Conservation (phyloP, 1,140 invertebrate genomes). For the Trissolcus basalis region DNA sequence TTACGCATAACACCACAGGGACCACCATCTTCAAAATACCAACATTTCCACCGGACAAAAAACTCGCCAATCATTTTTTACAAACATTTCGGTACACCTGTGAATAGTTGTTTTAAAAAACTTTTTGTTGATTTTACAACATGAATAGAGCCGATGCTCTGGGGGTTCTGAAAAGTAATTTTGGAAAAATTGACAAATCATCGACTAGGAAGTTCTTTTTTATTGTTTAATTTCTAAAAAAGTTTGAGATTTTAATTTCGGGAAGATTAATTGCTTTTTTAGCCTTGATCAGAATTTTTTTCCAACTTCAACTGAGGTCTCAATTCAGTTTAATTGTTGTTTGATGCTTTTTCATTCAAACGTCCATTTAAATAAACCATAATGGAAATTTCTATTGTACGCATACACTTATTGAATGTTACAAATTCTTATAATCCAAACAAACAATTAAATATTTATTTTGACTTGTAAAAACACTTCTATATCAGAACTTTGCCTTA, state of each 20-base stretch:
- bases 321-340: too few relatives aligned
- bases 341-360: too few relatives aligned
- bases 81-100: constrained; percentile 10
- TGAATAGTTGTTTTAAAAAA: constrained; percentile 5
- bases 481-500: background rate
- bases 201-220: background rate
- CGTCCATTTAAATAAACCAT: too few relatives aligned
- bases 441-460: too few relatives aligned
- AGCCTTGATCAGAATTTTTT: too few relatives aligned
- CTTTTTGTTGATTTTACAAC: background rate
- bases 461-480: background rate
- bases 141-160: background rate
- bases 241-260: background rate
- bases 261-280: too few relatives aligned
- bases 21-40: constrained; percentile 12
- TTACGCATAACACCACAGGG: constrained; percentile 20
- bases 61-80: constrained; percentile 35
- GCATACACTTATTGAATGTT: too few relatives aligned
- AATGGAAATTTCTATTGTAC: too few relatives aligned
- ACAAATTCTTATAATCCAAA: too few relatives aligned
- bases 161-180: background rate
- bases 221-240: background rate
- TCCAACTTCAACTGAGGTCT: too few relatives aligned
- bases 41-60: constrained; percentile 5
- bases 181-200: constrained; percentile 14